Percentiles rank a stretch among this genome's conserved stretches.
These are phyloP conservation scores for Heliconius cydno DNA, from an alignment of 2,888 invertebrate genomes.

Conservation along the genomic window DNA sequence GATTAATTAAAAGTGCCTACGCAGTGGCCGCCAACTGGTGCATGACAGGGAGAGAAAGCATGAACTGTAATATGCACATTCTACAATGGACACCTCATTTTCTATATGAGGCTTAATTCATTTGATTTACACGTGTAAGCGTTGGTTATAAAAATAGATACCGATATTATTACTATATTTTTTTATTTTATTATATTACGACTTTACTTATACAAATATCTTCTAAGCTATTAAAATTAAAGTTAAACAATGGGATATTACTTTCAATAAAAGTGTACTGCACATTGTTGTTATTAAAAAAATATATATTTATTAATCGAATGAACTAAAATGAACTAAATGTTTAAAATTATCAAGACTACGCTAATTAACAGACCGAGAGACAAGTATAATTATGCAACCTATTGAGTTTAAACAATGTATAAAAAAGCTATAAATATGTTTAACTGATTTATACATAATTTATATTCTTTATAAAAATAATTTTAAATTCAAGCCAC, in stretches of 20 bases:
- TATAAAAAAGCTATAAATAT: not conserved
- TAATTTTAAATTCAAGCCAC: not conserved
- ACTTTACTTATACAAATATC: not conserved
- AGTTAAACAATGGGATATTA: not conserved
- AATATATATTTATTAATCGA: too few relatives aligned
- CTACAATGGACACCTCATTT: slow-evolving; percentile 7
- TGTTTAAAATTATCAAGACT: not conserved
- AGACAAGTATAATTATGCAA: not conserved
- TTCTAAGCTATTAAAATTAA: not conserved
- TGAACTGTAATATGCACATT: slow-evolving; percentile 18
- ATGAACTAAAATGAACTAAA: not conserved
- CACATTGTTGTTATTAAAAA: not conserved
- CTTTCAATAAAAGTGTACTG: not conserved
- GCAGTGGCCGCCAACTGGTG: slow-evolving; percentile 12
- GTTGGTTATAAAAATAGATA: slow-evolving; percentile 4
- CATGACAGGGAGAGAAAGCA: slow-evolving; percentile 16
- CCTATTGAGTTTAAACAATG: too few relatives aligned
- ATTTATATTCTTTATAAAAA: not conserved
- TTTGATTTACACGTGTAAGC: slow-evolving; percentile 23
- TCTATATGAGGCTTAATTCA: slow-evolving; percentile 1
- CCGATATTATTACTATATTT: not conserved
- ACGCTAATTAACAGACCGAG: not conserved
- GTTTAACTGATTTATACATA: not conserved
- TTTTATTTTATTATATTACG: not conserved
- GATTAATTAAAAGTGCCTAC: slow-evolving; percentile 13